Evolutionary conservation across 1,140 invertebrate species (phyloP).

Genomic region (Drosophila biarmipes): DNA sequence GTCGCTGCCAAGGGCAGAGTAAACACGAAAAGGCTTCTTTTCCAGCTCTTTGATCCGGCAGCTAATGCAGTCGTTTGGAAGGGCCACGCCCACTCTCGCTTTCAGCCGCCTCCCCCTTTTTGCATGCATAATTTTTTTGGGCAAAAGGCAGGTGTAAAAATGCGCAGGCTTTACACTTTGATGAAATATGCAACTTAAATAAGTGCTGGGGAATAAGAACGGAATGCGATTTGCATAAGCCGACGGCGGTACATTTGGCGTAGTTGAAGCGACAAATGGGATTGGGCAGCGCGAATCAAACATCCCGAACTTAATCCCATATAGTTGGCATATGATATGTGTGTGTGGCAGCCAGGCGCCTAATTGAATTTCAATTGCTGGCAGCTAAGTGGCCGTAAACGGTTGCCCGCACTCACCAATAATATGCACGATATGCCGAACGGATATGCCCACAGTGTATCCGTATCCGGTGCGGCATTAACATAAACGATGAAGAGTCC

Average conservation of each 20-base stretch:
- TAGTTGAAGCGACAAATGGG: constrained; percentile 18
- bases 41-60: constrained; percentile 57
- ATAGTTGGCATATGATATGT: neutral
- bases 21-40: constrained; percentile 67
- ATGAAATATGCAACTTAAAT: constrained; percentile 70
- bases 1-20: constrained; percentile 51
- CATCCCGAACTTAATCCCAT: constrained; percentile 24
- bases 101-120: constrained; percentile 33
- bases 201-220: constrained; percentile 27
- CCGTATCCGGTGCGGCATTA: constrained; percentile 85
- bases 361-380: constrained; percentile 59
- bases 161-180: constrained; percentile 75
- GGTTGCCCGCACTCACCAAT: constrained; percentile 85
- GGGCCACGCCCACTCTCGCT: constrained; percentile 16
- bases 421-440: constrained; percentile 86
- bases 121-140: constrained; percentile 75
- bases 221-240: constrained; percentile 65
- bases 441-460: constrained; percentile 86
- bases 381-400: constrained; percentile 1
- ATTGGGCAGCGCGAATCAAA: constrained; percentile 22
- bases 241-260: constrained; percentile 16
- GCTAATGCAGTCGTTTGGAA: constrained; percentile 57
- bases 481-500: constrained; percentile 87
- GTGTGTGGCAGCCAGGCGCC: constrained; percentile 9
- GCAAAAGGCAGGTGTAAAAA: constrained; percentile 54